Evolutionary conservation across 2,113 vertebrate species (phyloP), one percentile per base, ranked within the genome.

Genomic region (Lagopus leucura): DNA sequence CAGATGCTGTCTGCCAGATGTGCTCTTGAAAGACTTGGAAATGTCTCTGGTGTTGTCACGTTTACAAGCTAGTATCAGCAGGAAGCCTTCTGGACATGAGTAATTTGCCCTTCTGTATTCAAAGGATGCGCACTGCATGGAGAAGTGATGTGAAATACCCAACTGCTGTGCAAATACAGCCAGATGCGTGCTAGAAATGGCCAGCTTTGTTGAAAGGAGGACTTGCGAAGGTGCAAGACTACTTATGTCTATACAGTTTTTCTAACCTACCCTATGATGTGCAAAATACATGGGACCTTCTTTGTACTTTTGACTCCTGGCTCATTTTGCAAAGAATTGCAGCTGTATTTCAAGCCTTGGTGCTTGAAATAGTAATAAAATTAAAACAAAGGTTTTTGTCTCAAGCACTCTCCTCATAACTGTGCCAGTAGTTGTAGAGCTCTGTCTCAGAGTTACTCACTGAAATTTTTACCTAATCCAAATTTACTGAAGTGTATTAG

Each of bases 21-120:
- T 85, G 70, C 92, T 90, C 9, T 16, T 15, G 3, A 74, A 85
- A 87, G 74, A 43, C 63, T 82, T 93, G 88, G 66, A 86, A 82
- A 42, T 75, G 43, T 93, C 82, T 76, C 64, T 34, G 47, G 57
- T 75, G 86, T 50, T 94, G 92, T 90, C 93, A 90, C 69, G 83
- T 95, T 86, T 74, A 92, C 73, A 78, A 84, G 86, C 76, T 90
- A 72, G 2, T 50, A 4, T 34, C 72, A 48, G 72, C 77, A 75
- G 64, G 77, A 65, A 86, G 47, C 70, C 7, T 43, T n/a, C 91
- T 93, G 94, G 71, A 80, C 71, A 22, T 2, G 30, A 75, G 83
- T 64, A 48, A 32, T 78, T 6, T 2, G 7, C 28, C 67, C 86
- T 54, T 38, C 66, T 87, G 73, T 79, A 32, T n/a, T 50, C 32